Evolutionary conservation across 2,113 vertebrate species (phyloP).

Genomic region (Cranoglanis bouderius): DNA sequence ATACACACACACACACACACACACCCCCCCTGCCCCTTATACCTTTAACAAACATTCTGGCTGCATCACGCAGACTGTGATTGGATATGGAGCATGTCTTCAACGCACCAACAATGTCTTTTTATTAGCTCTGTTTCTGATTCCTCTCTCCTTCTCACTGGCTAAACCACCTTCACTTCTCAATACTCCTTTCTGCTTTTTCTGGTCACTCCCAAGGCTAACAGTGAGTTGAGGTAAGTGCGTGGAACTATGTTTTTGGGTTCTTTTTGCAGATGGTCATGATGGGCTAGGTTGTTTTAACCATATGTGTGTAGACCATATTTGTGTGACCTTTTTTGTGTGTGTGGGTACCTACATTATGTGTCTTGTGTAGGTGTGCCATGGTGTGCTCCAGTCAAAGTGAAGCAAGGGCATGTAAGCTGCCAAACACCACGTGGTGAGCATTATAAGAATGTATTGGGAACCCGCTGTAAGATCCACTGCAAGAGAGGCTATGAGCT

Average conservation of each 20-base stretch:
- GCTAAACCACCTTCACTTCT: conserved; percentile 8
- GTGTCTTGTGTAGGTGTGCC: conserved; percentile 77
- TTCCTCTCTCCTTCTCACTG: conserved; percentile 16
- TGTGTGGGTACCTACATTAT: background rate
- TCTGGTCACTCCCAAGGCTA: conserved; percentile 9
- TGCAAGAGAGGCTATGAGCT: conserved; percentile 90
- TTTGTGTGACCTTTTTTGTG: background rate
- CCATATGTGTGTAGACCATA: background rate
- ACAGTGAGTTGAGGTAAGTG: conserved; percentile 24
- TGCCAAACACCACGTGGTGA: conserved; percentile 86
- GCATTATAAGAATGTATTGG: conserved; percentile 86
- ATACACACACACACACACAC: background rate
- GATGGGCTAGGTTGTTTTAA: background rate
- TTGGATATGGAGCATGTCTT: background rate
- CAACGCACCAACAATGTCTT: background rate
- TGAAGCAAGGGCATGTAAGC: conserved; percentile 89
- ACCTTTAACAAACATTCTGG: background rate
- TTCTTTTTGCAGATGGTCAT: background rate
- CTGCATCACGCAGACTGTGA: background rate
- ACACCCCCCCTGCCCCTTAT: background rate
- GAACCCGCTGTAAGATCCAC: conserved; percentile 88
- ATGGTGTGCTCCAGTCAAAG: conserved; percentile 93
- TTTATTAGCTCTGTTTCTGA: conserved; percentile 9
- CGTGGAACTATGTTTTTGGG: background rate
- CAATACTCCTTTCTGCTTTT: conserved; percentile 21